Base-by-base conservation (phyloP, 2,888 invertebrate genomes). In the Trachelus troglodyta region DNA sequence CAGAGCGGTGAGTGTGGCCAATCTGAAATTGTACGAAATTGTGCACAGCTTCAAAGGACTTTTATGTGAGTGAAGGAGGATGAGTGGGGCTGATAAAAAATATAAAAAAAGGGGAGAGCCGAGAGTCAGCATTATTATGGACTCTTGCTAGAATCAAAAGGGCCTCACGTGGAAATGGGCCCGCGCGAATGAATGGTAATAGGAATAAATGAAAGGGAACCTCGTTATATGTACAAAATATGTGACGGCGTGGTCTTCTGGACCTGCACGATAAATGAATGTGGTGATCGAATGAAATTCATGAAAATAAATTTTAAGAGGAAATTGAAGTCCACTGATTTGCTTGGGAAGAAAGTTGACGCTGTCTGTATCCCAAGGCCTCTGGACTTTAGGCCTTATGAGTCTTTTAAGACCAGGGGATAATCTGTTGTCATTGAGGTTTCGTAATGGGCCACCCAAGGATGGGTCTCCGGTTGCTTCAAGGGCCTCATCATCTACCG, bases 361-460 rank as follows among this genome's bases (percentile, higher is more conserved):
- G 56, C 56, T 56, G 56, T 56, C 2, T 23, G 56, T 56, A 9
- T 56, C 56, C 56, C 56, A 56, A 56, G 56, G 56, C 23, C 23
- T 15, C 15, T 15, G 15, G 6, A 56, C 56, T 23, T 56, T 0
- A 23, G 77, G 56, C 79, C 79, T 69, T 74, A 69, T 73, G 79
- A 23, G 56, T 23, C 77, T 78, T 76, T 77, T 74, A 80, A 80
- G 82, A 85, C 83, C 33, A 80, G 79, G 80, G 77, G 83, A 83
- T 87, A 84, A 87, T 85, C 86, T 83, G 82, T 83, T 83, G 83
- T 88, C 86, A 83, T 85, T 85, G 83, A 82, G 79, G 80, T 79
- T 81, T 56, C 78, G 76, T 85, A 87, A 85, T 85, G 83, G 87
- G 83, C 87, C 88, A 88, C 87, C 87, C 85, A 81, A 82, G 83